Percentiles rank a stretch among this genome's conserved stretches.
Conservation (phyloP, 1,140 invertebrate species). For the Zaprionus inermis region DNA sequence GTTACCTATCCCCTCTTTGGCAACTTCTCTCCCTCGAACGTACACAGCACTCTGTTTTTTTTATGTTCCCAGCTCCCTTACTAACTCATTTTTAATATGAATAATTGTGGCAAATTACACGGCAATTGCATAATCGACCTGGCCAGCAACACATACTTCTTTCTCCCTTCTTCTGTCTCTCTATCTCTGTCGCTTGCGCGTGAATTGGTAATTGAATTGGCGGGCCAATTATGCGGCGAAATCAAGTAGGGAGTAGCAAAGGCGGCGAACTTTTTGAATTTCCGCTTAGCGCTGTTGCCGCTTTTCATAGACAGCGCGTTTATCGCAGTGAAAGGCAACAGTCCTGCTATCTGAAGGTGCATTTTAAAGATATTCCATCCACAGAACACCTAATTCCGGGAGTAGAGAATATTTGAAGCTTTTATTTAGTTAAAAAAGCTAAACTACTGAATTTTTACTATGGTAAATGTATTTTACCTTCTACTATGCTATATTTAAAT, state of each 20-base stretch:
- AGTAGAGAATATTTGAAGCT: too few species aligned
- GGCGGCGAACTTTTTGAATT: constrained; percentile 57
- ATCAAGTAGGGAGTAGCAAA: background rate
- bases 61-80: constrained; percentile 6
- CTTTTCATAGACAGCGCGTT: background rate
- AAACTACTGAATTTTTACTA: too few species aligned
- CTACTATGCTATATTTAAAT: too few species aligned
- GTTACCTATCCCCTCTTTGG: constrained; percentile 74
- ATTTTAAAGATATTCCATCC: too few species aligned
- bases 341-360: background rate
- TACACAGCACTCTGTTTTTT: too few species aligned
- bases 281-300: constrained; percentile 33
- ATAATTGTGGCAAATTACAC: constrained; percentile 84
- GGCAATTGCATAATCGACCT: constrained; percentile 75
- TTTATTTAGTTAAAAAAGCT: too few species aligned
- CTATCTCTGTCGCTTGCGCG: constrained; percentile 18
- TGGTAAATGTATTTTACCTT: too few species aligned
- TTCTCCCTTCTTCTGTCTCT: background rate
- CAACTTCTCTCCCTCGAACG: constrained; percentile 29
- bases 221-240: constrained; percentile 57
- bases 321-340: background rate
- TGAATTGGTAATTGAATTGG: constrained; percentile 68
- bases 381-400: too few species aligned
- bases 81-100: constrained; percentile 81
- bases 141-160: constrained; percentile 7